Evolutionary conservation across 2,113 vertebrate species (phyloP).

Genomic region (Embiotoca jacksoni): DNA sequence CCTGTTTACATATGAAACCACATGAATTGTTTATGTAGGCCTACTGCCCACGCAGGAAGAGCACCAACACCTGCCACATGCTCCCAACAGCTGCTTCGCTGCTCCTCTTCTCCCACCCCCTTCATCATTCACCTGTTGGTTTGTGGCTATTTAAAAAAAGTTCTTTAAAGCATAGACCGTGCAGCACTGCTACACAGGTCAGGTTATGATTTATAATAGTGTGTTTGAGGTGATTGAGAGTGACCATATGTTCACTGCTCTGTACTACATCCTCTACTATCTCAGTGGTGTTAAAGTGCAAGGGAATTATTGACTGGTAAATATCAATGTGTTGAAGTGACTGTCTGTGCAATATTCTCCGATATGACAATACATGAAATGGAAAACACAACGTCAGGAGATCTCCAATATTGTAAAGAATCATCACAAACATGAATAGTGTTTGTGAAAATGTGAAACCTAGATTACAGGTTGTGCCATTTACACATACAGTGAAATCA

Average conservation of each 20-base stretch:
- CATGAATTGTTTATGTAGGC: slow-evolving; percentile 53
- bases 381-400: slow-evolving; percentile 27
- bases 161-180: background rate
- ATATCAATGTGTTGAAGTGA: background rate
- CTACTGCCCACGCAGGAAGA: slow-evolving; percentile 26
- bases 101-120: slow-evolving; percentile 9
- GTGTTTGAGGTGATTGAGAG: background rate
- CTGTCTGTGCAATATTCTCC: background rate
- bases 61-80: slow-evolving; percentile 45
- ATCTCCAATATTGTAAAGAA: background rate
- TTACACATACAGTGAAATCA: slow-evolving; percentile 24
- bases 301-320: slow-evolving; percentile 6
- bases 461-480: slow-evolving; percentile 5
- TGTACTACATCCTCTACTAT: background rate
- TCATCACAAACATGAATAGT: slow-evolving; percentile 2
- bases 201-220: background rate
- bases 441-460: background rate
- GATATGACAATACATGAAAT: background rate
- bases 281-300: slow-evolving; percentile 3
- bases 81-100: slow-evolving; percentile 38
- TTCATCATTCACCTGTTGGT: slow-evolving; percentile 39
- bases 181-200: background rate
- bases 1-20: slow-evolving; percentile 54
- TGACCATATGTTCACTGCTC: background rate
- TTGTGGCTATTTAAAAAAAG: background rate